These are phyloP conservation scores for Phthorimaea operculella DNA, from an alignment of 1,140 invertebrate species.

Conservation along the genomic window DNA sequence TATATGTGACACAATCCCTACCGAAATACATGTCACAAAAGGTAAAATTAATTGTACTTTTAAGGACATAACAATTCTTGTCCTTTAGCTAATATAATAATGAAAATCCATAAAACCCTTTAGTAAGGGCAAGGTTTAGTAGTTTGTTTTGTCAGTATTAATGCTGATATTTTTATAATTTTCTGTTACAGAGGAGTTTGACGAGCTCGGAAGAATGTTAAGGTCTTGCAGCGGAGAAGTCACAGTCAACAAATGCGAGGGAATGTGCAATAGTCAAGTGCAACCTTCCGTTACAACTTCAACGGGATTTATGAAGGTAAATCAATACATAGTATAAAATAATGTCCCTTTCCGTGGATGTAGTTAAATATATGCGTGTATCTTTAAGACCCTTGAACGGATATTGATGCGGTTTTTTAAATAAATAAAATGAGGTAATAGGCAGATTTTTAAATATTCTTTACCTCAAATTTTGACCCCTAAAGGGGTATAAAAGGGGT, in stretches of 20 bases:
- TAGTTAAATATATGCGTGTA: no score
- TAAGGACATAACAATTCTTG: background rate
- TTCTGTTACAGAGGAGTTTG: conserved; percentile 81
- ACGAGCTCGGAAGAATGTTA: conserved; percentile 80
- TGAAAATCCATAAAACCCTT: background rate
- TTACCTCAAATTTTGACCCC: no score
- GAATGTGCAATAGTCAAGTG: conserved; percentile 89
- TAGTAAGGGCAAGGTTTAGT: background rate
- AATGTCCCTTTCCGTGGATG: no score
- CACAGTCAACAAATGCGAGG: conserved; percentile 89
- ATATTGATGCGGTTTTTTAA: no score
- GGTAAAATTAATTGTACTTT: conserved; percentile 22
- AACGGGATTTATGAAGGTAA: conserved; percentile 90
- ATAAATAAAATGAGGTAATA: no score
- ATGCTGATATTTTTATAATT: background rate
- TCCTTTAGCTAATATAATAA: background rate
- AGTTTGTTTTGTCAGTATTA: background rate
- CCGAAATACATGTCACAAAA: conserved; percentile 58
- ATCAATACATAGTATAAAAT: no score
- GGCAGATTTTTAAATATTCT: no score
- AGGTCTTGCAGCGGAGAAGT: conserved; percentile 89
- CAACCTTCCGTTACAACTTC: conserved; percentile 88
- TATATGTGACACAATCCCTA: conserved; percentile 50
- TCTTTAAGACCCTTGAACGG: no score
- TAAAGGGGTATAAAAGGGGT: no score